Conservation (phyloP, 1,140 invertebrate species). For the Drosophila trapezifrons region DNA sequence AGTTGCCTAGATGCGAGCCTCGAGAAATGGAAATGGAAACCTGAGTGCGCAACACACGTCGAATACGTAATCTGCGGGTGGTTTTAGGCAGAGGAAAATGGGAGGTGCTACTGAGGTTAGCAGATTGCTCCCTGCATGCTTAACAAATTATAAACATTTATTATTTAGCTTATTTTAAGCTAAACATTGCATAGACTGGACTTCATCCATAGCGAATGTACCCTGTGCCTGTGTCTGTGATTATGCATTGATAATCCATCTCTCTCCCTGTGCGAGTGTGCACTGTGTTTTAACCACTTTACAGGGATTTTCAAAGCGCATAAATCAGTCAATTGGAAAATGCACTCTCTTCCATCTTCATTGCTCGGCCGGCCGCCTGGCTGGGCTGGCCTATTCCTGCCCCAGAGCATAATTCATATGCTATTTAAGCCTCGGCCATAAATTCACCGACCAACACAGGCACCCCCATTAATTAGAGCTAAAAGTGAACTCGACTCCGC, state of each 20-base stretch:
- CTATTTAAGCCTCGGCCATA: conserved; percentile 77
- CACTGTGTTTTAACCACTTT: conserved; percentile 46
- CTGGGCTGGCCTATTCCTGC: conserved; percentile 5
- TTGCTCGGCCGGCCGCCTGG: background rate
- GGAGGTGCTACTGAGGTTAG: conserved; percentile 10
- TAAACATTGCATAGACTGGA: background rate
- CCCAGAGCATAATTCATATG: conserved; percentile 76
- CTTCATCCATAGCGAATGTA: conserved; percentile 5
- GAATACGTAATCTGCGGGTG: conserved; percentile 47
- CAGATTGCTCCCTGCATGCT: conserved; percentile 19
- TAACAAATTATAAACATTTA: conserved; percentile 59
- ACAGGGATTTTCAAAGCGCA: conserved; percentile 73
- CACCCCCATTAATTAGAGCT: conserved; percentile 75
- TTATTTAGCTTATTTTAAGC: conserved; percentile 38
- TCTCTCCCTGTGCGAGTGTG: background rate
- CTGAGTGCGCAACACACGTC: conserved; percentile 39
- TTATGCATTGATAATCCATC: conserved; percentile 30
- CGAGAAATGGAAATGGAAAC: conserved; percentile 43
- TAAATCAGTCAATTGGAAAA: conserved; percentile 83
- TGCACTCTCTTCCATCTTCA: conserved; percentile 51
- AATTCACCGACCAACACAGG: conserved; percentile 58
- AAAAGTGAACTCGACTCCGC: conserved; percentile 46
- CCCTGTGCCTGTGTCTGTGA: conserved; percentile 18
- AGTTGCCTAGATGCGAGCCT: conserved; percentile 22
- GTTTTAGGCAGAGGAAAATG: background rate